phyloP scores from a whole-genome alignment of 2,888 invertebrate species.

The Callinectes sapidus region DNA sequence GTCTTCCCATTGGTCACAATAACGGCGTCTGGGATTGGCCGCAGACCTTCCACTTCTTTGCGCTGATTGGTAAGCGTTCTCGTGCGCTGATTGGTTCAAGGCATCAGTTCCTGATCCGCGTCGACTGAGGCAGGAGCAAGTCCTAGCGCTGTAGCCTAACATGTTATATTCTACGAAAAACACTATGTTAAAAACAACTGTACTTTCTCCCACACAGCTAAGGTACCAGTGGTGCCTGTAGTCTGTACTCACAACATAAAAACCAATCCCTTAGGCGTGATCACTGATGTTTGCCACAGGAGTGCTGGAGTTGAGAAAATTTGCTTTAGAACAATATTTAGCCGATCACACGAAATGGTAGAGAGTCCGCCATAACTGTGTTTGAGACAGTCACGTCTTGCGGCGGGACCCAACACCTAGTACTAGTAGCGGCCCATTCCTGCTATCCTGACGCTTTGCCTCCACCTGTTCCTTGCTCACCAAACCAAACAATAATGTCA shows the following conservation, averaged over 20 bases:
- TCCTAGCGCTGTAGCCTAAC: conserved; percentile 27
- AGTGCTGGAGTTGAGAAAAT: neutral
- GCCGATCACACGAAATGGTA: neutral
- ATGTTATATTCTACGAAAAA: conserved; percentile 42
- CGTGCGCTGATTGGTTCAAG: conserved; percentile 50
- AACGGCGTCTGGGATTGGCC: conserved; percentile 57
- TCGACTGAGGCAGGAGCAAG: conserved; percentile 45
- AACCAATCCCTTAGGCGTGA: neutral
- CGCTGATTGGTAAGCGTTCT: conserved; percentile 47
- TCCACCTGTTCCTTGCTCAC: neutral
- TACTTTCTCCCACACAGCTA: neutral
- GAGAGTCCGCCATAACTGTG: conserved; percentile 46
- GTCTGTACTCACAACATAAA: neutral
- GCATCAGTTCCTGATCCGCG: conserved; percentile 61
- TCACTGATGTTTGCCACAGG: neutral
- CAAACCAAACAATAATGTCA: neutral
- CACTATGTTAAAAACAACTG: neutral
- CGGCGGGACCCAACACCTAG: neutral
- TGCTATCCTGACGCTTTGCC: too few relatives aligned
- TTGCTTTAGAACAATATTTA: neutral
- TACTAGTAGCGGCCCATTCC: neutral
- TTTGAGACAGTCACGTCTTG: conserved; percentile 43
- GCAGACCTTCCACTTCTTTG: conserved; percentile 1
- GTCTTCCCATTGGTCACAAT: conserved; percentile 59
- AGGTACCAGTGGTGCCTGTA: neutral